These are phyloP conservation scores for Cerastoderma edule DNA, from an alignment of 2,888 invertebrate species.

Conservation along the genomic window DNA sequence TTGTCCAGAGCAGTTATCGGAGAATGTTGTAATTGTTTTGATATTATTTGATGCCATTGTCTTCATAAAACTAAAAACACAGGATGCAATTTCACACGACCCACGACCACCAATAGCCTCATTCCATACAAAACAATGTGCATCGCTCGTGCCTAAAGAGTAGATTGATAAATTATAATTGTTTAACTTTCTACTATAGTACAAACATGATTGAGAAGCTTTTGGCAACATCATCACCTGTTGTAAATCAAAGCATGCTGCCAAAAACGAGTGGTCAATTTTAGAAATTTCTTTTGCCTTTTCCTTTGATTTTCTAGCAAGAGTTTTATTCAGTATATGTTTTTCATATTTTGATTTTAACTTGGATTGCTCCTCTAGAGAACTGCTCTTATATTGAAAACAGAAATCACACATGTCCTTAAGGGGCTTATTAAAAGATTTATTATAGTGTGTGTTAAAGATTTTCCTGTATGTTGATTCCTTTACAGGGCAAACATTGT, in stretches of 20 bases:
- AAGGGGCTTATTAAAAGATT: conserved; percentile 39
- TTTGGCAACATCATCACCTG: conserved; percentile 47
- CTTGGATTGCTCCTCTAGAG: neutral
- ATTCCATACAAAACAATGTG: conserved; percentile 42
- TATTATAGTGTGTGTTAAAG: conserved; percentile 47
- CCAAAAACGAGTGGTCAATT: neutral
- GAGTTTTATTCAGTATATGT: conserved; percentile 31
- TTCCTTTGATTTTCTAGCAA: conserved; percentile 33
- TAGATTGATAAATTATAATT: conserved; percentile 48
- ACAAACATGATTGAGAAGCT: conserved; percentile 39
- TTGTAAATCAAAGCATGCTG: conserved; percentile 51
- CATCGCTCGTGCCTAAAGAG: conserved; percentile 32
- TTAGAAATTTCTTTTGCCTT: conserved; percentile 24
- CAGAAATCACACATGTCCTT: conserved; percentile 26
- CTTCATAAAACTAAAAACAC: neutral
- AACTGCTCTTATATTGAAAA: conserved; percentile 24
- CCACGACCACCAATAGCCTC: conserved; percentile 24
- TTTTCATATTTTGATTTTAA: conserved; percentile 18
- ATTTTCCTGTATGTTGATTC: conserved; percentile 29
- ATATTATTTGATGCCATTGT: too few relatives aligned
- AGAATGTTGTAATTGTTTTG: neutral
- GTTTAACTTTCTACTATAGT: conserved; percentile 52
- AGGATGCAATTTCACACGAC: conserved; percentile 35
- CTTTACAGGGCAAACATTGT: conserved; percentile 17
- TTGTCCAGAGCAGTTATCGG: conserved; percentile 2